These are phyloP conservation scores for Calliphora vomitoria DNA, from an alignment of 2,888 invertebrate species.

Conservation along the genomic window DNA sequence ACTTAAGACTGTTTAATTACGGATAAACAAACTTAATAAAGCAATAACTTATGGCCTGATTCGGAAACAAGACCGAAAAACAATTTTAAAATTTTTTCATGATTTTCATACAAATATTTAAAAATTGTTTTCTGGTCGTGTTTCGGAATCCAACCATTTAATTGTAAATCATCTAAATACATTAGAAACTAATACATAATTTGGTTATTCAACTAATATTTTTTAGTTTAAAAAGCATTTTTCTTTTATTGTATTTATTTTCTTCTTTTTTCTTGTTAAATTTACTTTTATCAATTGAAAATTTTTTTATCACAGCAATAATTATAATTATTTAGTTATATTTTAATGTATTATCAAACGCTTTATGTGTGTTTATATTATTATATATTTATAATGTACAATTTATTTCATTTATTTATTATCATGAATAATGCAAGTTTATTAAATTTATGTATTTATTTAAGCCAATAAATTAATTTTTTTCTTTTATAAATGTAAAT, in stretches of 20 bases:
- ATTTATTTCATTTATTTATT: conserved; percentile 36
- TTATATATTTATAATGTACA: neutral
- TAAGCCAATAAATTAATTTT: conserved; percentile 38
- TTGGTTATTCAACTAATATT: neutral
- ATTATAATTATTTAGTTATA: conserved; percentile 74
- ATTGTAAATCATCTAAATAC: no score
- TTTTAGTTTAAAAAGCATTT: neutral
- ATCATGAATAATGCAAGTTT: conserved; percentile 47
- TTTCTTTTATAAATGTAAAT: conserved; percentile 3
- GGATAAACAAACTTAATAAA: no score
- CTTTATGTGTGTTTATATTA: conserved; percentile 54
- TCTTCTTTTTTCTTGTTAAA: conserved; percentile 43
- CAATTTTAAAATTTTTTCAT: no score
- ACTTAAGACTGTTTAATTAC: no score
- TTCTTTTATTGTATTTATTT: conserved; percentile 22
- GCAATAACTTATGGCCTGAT: no score
- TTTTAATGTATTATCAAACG: conserved; percentile 43
- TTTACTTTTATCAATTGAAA: conserved; percentile 80
- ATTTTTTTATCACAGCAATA: conserved; percentile 83
- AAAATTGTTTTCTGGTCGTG: no score
- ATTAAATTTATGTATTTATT: conserved; percentile 39
- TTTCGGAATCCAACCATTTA: no score
- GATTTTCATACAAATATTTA: no score
- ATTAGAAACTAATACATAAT: neutral
- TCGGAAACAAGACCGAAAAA: no score